Evolutionary conservation across 1,140 invertebrate genomes (phyloP).

Genomic region (Sinella curviseta): DNA sequence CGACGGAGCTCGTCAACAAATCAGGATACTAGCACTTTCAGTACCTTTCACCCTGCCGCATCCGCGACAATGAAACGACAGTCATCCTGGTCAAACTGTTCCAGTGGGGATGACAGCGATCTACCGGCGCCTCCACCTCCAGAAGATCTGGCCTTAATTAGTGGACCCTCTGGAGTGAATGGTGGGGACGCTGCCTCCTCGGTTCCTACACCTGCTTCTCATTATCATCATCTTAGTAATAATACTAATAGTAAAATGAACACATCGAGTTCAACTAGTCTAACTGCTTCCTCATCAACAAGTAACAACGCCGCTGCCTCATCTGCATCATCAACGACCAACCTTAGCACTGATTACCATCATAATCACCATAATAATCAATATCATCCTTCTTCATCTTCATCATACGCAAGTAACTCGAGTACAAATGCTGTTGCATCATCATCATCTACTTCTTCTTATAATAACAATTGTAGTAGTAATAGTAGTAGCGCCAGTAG

Average conservation of each 20-base stretch:
- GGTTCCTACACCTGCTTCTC: constrained; percentile 9
- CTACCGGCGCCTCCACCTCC: constrained; percentile 16
- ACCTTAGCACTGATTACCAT: constrained; percentile 9
- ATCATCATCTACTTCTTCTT: constrained; percentile 1
- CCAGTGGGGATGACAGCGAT: not conserved
- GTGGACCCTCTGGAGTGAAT: not conserved
- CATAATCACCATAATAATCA: not conserved
- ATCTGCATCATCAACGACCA: constrained; percentile 26
- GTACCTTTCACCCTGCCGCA: constrained; percentile 13
- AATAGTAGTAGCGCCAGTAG: not conserved
- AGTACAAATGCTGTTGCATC: constrained; percentile 17
- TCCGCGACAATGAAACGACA: not conserved
- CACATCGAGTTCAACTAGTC: constrained; percentile 45
- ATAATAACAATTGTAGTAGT: constrained; percentile 16
- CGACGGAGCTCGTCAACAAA: not conserved
- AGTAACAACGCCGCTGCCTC: constrained; percentile 25
- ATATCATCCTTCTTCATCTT: not conserved
- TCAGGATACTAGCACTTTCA: not conserved
- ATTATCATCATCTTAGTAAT: not conserved
- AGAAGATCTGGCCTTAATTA: not conserved
- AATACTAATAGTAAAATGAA: not conserved
- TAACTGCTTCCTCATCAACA: constrained; percentile 34
- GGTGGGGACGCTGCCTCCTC: not conserved
- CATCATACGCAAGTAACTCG: constrained; percentile 2
- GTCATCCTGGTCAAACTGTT: not conserved